Base-by-base conservation (phyloP, 1,140 invertebrate species). In the Magallana ariakensis region DNA sequence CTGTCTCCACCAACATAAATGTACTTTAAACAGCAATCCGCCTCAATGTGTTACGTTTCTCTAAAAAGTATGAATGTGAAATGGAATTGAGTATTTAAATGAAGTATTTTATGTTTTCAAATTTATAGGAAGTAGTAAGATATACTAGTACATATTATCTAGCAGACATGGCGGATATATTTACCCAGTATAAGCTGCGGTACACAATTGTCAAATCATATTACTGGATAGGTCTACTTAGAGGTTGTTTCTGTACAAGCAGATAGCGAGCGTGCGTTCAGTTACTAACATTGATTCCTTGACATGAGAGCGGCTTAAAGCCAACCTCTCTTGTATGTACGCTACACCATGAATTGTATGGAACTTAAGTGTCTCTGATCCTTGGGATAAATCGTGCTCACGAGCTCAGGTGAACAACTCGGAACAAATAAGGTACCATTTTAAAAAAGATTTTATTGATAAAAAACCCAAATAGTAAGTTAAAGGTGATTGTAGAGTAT, bases 71-170 rank as follows among this genome's bases (percentile, higher is more conserved):
- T 9, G 33, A 13, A 26, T 26, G 5, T 10, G 9, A 26, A 26
- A 75, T 75, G 66, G 66, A 19, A 75, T 75, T 75, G 19, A 26
- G 11, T 75, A 75, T 75, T 75, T 75, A 75, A 75, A 75, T 75
- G 66, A 75, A 33, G 26, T 10, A 22, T 33, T 75, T 75, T 33
- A 26, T 60, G 22, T 19, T 26, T 75, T 75, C 9, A 10, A 26
- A 26, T 22, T 19, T 75, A 10, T 10, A 75, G 33, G 9, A 75
- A 75, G 66, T 26, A 75, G 9, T 13, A 16, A 60, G 9, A 33
- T 13, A 26, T 26, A 75, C 26, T 13, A 8, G 33, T 75, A n/a
- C n/a, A n/a, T n/a, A 75, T 26, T 75, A 22, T 75, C 19, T 33
- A 75, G 11, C 66, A 75, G 66, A 75, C 22, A 26, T 9, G 66